Evolutionary conservation across 1,140 invertebrate species (phyloP), one percentile per base, ranked within the genome.

Genomic region (Anthonomus grandis): DNA sequence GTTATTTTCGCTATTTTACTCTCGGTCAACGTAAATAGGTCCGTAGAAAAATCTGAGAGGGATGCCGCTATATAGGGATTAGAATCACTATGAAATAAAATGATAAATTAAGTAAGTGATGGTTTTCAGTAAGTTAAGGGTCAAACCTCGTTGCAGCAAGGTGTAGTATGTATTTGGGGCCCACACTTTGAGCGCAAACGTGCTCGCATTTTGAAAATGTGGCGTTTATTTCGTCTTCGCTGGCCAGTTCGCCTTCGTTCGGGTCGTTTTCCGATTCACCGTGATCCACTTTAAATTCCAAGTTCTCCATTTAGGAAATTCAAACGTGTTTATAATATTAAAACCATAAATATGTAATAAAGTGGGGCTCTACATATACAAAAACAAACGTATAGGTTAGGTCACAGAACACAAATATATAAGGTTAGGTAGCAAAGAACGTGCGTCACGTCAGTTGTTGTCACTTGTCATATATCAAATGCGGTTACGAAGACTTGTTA

Each of bases 1-100:
- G 62, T 54, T 58, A 63, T 48, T 63, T 70, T 61, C 67, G 39
- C 62, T 62, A 80, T 9, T 25, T 62, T 47, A 52, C 51, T 62
- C 34, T 64, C 53, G 18, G 55, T 57, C 50, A 69, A 48, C 46
- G 53, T 62, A 38, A 61, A 70, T 8, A 72, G 49, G 23, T 66
- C 45, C 21, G 54, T 59, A 15, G 46, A 50, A 54, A 59, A 36
- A 57, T 69, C 45, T 47, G 66, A 65, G 18, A 62, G 36, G 10
- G 48, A 52, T 31, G 62, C 24, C 6, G 51, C 58, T 39, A 69
- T 60, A 50, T 68, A 65, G 21, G 62, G 62, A 47, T 56, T 46
- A 36, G 38, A 51, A 19, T 63, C 62, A 10, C 62, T 65, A n/a
- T n/a, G 50, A 53, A 64, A 62, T 24, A 21, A 23, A n/a, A 25